Evolutionary conservation across 2,888 invertebrate genomes (phyloP).

Genomic region (Drosophila sordidapex): DNA sequence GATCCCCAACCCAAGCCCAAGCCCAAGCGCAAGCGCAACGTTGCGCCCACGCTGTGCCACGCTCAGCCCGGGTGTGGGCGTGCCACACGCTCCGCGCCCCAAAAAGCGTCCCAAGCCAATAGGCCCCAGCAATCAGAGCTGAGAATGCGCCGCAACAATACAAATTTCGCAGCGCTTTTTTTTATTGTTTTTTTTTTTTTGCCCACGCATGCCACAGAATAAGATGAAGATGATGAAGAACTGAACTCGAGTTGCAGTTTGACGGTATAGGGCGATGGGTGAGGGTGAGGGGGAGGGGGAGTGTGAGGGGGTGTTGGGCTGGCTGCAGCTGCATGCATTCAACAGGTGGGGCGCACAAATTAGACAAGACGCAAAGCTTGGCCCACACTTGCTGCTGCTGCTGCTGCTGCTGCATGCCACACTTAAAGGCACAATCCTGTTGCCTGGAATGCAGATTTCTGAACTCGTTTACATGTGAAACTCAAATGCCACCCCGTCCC

Average conservation of each 20-base stretch:
- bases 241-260: neutral
- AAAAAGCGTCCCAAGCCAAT: neutral
- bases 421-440: conserved; percentile 60
- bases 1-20: neutral
- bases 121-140: conserved; percentile 9
- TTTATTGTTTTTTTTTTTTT: neutral
- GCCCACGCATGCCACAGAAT: conserved; percentile 48
- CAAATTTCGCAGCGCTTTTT: conserved; percentile 12
- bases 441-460: conserved; percentile 73
- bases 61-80: conserved; percentile 13
- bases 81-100: conserved; percentile 34
- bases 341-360: conserved; percentile 58
- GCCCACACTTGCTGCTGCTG: conserved; percentile 29
- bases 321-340: conserved; percentile 30
- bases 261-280: neutral
- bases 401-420: conserved; percentile 21
- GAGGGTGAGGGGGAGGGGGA: neutral
- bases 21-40: neutral
- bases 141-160: conserved; percentile 17
- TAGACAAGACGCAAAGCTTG: conserved; percentile 19
- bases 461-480: conserved; percentile 74
- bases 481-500: neutral
- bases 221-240: neutral
- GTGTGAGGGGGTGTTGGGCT: neutral
- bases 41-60: conserved; percentile 57